Conservation (phyloP, 2,888 invertebrate species). For the Dexiosoma caninum region DNA sequence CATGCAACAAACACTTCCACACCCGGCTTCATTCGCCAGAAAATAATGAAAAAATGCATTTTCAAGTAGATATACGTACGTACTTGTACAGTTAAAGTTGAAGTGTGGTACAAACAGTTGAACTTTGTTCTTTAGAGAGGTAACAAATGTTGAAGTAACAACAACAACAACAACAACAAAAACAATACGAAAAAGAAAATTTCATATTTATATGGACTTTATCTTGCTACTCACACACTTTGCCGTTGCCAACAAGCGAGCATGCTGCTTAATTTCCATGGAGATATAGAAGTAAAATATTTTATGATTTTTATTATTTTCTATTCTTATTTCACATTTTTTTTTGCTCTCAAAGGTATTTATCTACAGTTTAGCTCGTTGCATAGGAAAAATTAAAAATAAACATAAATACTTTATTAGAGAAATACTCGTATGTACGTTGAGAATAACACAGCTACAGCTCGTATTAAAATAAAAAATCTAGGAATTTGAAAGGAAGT, state of each 20-base stretch:
- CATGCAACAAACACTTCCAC: neutral
- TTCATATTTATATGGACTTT: neutral
- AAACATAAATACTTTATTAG: slow-evolving; percentile 7
- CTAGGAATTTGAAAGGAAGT: no score
- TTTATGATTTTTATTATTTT: neutral
- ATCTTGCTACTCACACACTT: neutral
- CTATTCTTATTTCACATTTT: no score
- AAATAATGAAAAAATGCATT: slow-evolving; percentile 42
- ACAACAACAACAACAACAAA: neutral
- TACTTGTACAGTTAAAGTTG: slow-evolving; percentile 28
- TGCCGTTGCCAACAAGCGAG: no score
- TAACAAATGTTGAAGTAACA: neutral
- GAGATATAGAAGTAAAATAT: neutral
- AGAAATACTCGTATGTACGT: no score
- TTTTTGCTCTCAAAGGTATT: no score
- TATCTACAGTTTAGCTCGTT: neutral
- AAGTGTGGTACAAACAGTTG: slow-evolving; percentile 51
- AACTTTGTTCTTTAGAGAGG: slow-evolving; percentile 52
- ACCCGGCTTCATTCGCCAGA: slow-evolving; percentile 4
- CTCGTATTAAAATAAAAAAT: neutral
- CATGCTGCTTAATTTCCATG: neutral
- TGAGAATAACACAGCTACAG: no score
- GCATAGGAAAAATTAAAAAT: neutral
- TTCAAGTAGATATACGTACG: slow-evolving; percentile 29
- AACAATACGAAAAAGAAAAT: no score